Conservation (phyloP, 2,113 vertebrate species). For the Plectropomus leopardus region DNA sequence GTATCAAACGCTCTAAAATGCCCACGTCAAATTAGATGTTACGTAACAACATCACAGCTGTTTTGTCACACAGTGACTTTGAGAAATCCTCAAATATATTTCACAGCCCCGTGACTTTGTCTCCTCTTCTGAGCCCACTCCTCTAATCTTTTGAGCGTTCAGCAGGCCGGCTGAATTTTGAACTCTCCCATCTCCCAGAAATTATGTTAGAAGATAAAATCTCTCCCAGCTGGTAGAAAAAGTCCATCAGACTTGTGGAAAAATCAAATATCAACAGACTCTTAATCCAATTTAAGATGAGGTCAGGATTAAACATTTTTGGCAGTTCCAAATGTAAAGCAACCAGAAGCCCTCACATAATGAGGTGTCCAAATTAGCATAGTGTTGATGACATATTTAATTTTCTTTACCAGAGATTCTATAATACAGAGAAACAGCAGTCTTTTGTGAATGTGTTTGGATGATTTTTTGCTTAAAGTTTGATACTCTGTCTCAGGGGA, state of each 20-base stretch:
- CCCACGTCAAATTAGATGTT: background rate
- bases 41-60: background rate
- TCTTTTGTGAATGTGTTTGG: background rate
- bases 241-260: conserved; percentile 34
- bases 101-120: background rate
- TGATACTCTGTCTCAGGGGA: conserved; percentile 3
- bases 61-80: background rate
- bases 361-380: conserved; percentile 2
- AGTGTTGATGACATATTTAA: background rate
- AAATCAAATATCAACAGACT: conserved; percentile 20
- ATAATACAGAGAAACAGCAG: too few species aligned
- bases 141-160: conserved; percentile 22
- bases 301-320: conserved; percentile 7
- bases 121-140: background rate
- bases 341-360: background rate
- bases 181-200: conserved; percentile 25
- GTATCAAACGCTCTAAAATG: background rate
- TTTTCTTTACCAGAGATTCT: background rate
- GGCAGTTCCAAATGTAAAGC: background rate
- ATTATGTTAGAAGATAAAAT: conserved; percentile 20
- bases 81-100: background rate
- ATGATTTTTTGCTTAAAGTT: background rate
- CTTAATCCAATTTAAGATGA: conserved; percentile 38
- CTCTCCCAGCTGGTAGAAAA: conserved; percentile 43
- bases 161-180: conserved; percentile 6